phyloP scores from a whole-genome alignment of 2,797 vertebrate species.

The Capromys pilorides region DNA sequence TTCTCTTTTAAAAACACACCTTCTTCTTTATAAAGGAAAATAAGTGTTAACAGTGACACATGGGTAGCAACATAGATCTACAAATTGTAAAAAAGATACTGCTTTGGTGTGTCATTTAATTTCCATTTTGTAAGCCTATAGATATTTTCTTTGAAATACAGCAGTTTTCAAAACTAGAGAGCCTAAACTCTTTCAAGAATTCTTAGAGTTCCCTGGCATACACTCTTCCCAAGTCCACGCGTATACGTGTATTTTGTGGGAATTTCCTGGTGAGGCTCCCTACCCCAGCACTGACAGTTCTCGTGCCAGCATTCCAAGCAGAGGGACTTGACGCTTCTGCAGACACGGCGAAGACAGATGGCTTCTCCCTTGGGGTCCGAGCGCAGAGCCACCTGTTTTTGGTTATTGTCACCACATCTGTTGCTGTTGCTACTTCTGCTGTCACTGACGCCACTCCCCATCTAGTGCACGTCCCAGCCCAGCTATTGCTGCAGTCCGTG shows the following conservation, averaged over 20 bases:
- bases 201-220: background rate
- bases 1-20: background rate
- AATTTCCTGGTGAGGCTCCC: background rate
- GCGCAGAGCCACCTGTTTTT: background rate
- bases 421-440: background rate
- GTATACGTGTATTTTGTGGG: background rate
- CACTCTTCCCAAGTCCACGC: background rate
- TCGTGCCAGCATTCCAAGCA: background rate
- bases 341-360: background rate
- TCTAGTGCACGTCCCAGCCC: background rate
- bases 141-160: background rate
- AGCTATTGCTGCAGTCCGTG: background rate
- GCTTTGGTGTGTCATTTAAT: background rate
- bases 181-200: background rate
- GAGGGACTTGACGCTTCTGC: background rate
- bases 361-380: background rate
- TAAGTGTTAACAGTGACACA: background rate
- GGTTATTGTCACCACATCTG: no score
- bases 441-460: background rate
- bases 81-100: background rate
- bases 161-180: constrained; percentile 36
- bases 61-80: background rate
- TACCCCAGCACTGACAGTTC: background rate
- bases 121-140: constrained; percentile 1
- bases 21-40: constrained; percentile 50